A percentile compares a stretch with the other conserved stretches of the same genome.
phyloP scores from a whole-genome alignment of 2,888 invertebrate species.

The Itoplectis maculator region DNA sequence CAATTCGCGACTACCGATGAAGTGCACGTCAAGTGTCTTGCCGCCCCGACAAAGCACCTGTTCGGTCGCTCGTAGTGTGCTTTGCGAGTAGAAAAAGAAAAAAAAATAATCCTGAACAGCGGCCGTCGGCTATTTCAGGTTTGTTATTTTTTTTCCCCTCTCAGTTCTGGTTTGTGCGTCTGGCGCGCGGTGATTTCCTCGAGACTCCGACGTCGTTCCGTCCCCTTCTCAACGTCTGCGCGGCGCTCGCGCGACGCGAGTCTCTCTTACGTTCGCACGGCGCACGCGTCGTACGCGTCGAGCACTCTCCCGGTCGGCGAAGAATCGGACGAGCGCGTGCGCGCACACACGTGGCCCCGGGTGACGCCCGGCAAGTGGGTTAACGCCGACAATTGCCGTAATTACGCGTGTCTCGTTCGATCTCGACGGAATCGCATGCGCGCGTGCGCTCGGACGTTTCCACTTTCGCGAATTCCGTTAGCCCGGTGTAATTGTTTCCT shows the following conservation, averaged over 20 bases:
- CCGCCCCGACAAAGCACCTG: conserved; percentile 54
- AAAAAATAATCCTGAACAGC: conserved; percentile 2
- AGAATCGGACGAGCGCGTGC: conserved; percentile 38
- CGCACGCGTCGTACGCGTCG: conserved; percentile 35
- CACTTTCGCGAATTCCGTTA: conserved; percentile 71
- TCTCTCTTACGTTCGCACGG: conserved; percentile 16
- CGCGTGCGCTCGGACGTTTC: conserved; percentile 48
- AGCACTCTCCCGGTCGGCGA: conserved; percentile 4
- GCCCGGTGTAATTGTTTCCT: conserved; percentile 33
- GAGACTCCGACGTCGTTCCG: neutral
- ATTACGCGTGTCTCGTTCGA: conserved; percentile 73
- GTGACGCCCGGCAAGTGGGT: conserved; percentile 80
- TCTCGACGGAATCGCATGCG: conserved; percentile 67
- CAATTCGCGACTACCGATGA: conserved; percentile 5
- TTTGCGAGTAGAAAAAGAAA: conserved; percentile 36
- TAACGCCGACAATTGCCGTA: conserved; percentile 78
- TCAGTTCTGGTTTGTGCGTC: neutral
- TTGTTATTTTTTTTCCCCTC: neutral
- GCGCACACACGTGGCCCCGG: conserved; percentile 70
- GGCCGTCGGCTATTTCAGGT: neutral
- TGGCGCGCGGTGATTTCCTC: neutral
- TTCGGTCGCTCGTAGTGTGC: conserved; percentile 31
- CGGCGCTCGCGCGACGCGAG: neutral
- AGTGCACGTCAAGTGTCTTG: neutral
- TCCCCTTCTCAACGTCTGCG: conserved; percentile 19